Evolutionary conservation across 2,888 invertebrate genomes (phyloP), one percentile per base, ranked within the genome.

Genomic region (Acanthosepion lycidas): DNA sequence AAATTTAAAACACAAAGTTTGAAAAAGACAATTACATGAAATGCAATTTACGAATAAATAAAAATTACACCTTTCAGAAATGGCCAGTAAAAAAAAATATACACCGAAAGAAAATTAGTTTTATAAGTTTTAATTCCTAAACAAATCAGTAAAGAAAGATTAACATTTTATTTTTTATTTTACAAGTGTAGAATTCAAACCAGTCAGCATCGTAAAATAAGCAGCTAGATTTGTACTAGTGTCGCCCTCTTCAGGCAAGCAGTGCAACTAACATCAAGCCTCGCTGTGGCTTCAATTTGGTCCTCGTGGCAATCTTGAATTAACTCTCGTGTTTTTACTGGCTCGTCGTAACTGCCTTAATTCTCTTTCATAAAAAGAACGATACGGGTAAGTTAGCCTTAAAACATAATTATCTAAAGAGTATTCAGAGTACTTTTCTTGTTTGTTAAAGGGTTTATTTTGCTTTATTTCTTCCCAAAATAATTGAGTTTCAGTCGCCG

Each of bases 291-390:
- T 28, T 26, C 26, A 64, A 26, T 64, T n/a, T 78, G 12, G 78
- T 78, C 28, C 78, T 78, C 78, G 78, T 78, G 78, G 78, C 78
- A 78, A 78, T 78, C 78, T 78, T 78, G 78, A 78, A 78, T 78
- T 9, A n/a, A 78, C n/a, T 78, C 0, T n/a, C 0, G 8, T 28
- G 12, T 2, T 42, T n/a, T 6, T 28, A n/a, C 15, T 78, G n/a
- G 64, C 18, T n/a, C 78, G 78, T n/a, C 78, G 78, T 78, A 78
- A n/a, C 78, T n/a, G n/a, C 78, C 9, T 78, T 78, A 28, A 9
- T 78, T 78, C 18, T 78, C 20, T 55, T 55, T 55, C 55, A 18
- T 20, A 18, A 15, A 55, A 18, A 6, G 15, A 2, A 78, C n/a
- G n/a, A n/a, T 18, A 78, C 8, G 78, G 78, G 78, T 78, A 78